These are phyloP conservation scores for Ctenodactylus gundi DNA, from an alignment of 2,113 vertebrate genomes.

Conservation along the genomic window DNA sequence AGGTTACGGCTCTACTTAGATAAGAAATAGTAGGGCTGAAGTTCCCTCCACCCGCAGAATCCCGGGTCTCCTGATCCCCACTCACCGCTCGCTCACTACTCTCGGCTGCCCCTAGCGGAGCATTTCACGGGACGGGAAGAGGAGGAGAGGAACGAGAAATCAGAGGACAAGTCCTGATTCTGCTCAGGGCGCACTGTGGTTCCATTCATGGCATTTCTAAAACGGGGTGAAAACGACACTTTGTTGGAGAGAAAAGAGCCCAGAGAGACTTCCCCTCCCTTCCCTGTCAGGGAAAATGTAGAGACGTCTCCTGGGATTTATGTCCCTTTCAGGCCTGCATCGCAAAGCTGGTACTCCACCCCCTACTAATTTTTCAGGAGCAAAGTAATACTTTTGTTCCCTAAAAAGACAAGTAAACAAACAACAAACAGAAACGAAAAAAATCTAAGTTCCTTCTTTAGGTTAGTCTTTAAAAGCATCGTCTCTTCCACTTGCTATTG, in stretches of 20 bases:
- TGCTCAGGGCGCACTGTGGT: background rate
- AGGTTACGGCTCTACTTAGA: background rate
- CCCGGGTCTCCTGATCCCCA: background rate
- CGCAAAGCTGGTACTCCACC: background rate
- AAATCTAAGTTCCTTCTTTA: background rate
- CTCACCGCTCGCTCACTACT: background rate
- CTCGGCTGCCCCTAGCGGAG: background rate
- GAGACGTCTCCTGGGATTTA: background rate
- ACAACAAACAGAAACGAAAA: slow-evolving; percentile 14
- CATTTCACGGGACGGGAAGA: background rate
- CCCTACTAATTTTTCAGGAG: slow-evolving; percentile 31
- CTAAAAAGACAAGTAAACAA: slow-evolving; percentile 47
- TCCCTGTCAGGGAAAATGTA: background rate
- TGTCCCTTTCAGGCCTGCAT: background rate
- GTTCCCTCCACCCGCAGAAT: background rate
- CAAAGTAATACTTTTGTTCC: slow-evolving; percentile 29
- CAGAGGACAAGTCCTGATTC: background rate
- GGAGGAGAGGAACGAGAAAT: background rate
- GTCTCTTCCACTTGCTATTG: slow-evolving; percentile 52
- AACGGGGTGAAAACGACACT: slow-evolving; percentile 24
- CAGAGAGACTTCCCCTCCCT: background rate
- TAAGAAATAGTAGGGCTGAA: background rate
- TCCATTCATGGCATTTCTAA: slow-evolving; percentile 5
- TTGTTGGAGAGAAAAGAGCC: slow-evolving; percentile 41
- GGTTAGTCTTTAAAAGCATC: slow-evolving; percentile 23